Evolutionary conservation across 2,113 vertebrate species (phyloP).

Genomic region (Pygoscelis adeliae): DNA sequence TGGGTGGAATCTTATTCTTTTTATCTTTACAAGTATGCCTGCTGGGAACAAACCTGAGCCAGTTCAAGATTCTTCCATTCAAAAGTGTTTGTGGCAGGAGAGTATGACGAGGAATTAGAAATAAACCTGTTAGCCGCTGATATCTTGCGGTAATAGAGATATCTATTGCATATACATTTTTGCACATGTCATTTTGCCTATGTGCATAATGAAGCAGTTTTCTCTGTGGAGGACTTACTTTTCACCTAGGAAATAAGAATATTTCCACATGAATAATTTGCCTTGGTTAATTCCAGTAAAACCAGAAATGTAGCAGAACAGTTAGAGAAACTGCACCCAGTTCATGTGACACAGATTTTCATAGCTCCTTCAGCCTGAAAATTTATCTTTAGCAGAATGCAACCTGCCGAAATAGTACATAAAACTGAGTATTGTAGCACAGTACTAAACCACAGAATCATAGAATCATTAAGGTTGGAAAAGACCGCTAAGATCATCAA

Average conservation of each 20-base stretch:
- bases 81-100: conserved; percentile 33
- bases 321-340: background rate
- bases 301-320: conserved; percentile 1
- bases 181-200: background rate
- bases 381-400: background rate
- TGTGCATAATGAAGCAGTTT: conserved; percentile 1
- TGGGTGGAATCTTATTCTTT: conserved; percentile 7
- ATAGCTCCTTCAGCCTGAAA: background rate
- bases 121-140: conserved; percentile 25
- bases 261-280: background rate
- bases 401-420: background rate
- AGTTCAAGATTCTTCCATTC: conserved; percentile 66
- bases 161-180: background rate
- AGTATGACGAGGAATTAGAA: conserved; percentile 52
- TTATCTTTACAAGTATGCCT: conserved; percentile 75
- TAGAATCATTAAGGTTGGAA: too few relatives aligned
- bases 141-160: conserved; percentile 32
- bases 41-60: conserved; percentile 65
- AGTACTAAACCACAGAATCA: background rate
- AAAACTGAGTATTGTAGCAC: background rate
- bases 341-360: background rate
- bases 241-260: conserved; percentile 3
- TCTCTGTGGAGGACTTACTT: background rate
- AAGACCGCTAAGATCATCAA: too few relatives aligned
- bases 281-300: background rate